A percentile compares a stretch with the other conserved stretches of the same genome.
These are phyloP conservation scores for Sus cebifrons DNA, from an alignment of 2,797 vertebrate genomes.

Conservation along the genomic window DNA sequence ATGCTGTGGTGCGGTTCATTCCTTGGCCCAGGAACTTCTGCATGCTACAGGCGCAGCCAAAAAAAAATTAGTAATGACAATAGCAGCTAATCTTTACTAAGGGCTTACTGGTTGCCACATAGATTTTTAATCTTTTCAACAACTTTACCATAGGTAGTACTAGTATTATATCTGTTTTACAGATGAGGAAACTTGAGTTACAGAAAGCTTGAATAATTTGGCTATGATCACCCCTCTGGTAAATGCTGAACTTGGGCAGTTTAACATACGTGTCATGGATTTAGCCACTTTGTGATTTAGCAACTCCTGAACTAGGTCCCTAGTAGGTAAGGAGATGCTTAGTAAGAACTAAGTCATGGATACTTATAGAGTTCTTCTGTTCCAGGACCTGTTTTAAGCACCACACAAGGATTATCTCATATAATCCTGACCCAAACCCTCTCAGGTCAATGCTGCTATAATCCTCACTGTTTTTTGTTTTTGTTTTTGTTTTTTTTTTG, in stretches of 20 bases:
- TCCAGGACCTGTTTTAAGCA: neutral
- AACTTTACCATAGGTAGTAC: neutral
- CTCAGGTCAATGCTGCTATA: neutral
- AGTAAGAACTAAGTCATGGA: neutral
- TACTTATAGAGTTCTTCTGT: neutral
- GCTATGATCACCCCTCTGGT: neutral
- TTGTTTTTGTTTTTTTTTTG: too few species aligned
- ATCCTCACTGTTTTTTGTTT: neutral
- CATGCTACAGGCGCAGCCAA: too few species aligned
- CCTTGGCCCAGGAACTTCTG: too few species aligned
- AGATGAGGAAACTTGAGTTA: constrained; percentile 22
- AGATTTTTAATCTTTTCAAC: neutral
- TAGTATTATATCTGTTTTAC: neutral
- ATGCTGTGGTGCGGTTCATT: too few species aligned
- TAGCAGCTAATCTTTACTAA: neutral
- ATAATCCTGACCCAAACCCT: neutral
- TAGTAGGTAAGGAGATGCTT: neutral
- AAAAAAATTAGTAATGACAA: neutral
- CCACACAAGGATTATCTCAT: neutral
- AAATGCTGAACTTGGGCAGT: neutral
- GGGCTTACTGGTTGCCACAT: neutral
- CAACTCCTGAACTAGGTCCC: neutral
- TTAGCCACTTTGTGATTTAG: neutral
- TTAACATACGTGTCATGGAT: neutral
- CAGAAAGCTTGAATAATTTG: constrained; percentile 2